Conservation (phyloP, 2,797 vertebrate species). For the Hemitrygon akajei region DNA sequence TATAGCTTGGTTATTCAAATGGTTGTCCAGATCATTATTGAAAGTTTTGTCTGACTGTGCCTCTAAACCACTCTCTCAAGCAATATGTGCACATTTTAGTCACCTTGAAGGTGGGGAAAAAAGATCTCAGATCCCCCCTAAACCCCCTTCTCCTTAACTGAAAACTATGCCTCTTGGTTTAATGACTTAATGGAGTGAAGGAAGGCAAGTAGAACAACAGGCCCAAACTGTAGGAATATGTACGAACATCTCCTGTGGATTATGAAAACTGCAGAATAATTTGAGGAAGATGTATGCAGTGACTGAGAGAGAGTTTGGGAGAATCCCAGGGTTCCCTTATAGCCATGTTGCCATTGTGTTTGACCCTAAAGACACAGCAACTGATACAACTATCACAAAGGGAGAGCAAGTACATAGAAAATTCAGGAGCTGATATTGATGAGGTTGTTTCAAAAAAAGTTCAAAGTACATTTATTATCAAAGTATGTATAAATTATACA, state of each 20-base stretch:
- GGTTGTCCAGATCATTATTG: too few species aligned
- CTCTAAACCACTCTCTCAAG: too few species aligned
- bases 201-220: not conserved
- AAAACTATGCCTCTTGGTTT: too few species aligned
- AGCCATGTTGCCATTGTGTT: not conserved
- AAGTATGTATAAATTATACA: too few species aligned
- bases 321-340: not conserved
- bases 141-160: too few species aligned
- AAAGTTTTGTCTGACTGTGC: too few species aligned
- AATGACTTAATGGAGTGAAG: not conserved
- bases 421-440: not conserved
- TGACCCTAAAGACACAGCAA: not conserved
- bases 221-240: not conserved
- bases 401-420: not conserved
- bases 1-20: too few species aligned
- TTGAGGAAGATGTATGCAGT: not conserved
- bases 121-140: too few species aligned
- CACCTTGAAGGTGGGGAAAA: too few species aligned
- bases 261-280: not conserved
- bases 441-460: not conserved
- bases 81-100: too few species aligned
- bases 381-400: not conserved
- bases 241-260: not conserved
- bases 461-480: too few species aligned
- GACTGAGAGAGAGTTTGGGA: not conserved